Percentiles rank a stretch among this genome's conserved stretches.
Evolutionary conservation across 2,113 vertebrate genomes (phyloP).

Genomic region (Psophia crepitans): DNA sequence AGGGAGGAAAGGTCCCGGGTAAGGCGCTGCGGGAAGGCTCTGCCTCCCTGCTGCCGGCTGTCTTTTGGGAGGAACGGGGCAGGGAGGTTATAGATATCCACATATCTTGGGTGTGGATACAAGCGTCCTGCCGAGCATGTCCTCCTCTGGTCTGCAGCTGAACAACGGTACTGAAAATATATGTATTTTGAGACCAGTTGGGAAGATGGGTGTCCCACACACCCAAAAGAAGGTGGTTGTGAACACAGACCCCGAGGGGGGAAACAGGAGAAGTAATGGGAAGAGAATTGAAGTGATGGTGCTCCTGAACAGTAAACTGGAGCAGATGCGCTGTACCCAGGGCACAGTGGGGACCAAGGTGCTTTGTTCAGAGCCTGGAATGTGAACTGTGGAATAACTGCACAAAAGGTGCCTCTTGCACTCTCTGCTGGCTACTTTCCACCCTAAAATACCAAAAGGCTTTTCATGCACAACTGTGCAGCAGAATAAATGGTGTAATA

Average conservation of each 20-base stretch:
- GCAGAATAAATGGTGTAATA: background rate
- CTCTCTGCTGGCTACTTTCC: slow-evolving; percentile 3
- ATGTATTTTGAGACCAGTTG: background rate
- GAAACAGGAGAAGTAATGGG: background rate
- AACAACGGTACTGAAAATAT: accelerated
- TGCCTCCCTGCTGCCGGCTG: background rate
- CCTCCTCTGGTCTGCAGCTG: background rate
- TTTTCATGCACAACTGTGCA: background rate
- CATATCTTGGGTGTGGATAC: accelerated
- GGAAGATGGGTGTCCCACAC: background rate
- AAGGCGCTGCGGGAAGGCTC: background rate
- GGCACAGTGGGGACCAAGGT: background rate
- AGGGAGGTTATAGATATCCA: no score
- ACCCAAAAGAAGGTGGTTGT: background rate
- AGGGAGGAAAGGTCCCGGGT: background rate
- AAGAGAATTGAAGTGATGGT: background rate
- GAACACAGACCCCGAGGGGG: background rate
- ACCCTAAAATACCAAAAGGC: background rate
- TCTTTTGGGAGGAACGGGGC: background rate
- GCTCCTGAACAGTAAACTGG: accelerated
- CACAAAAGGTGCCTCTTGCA: background rate
- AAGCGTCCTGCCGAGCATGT: background rate
- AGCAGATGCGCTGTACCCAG: background rate
- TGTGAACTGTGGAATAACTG: background rate
- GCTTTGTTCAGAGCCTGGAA: background rate